Base-by-base conservation (phyloP, 2,113 vertebrate genomes). In the Daboia siamensis region DNA sequence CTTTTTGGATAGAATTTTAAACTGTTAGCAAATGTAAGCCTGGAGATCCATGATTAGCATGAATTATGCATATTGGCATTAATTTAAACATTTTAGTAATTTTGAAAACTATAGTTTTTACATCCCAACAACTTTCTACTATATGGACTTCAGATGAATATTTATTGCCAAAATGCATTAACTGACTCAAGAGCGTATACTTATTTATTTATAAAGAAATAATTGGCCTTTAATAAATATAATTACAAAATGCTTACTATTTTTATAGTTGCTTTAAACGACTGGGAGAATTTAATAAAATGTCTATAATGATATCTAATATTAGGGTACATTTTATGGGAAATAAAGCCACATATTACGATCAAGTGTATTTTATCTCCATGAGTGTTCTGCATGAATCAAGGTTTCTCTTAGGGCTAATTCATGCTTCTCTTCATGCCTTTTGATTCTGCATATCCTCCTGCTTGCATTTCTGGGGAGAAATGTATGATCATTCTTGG, bases 11-110 rank as follows among this genome's bases (percentile, higher is more conserved):
- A 93, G 93, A 94, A 87, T 92, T 94, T 74, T 93, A 94, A 95
- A 93, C 87, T 88, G 94, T 96, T 95, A 96, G 91, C 94, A 97
- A 93, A 87, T 96, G 59, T 56, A 94, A 95, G 93, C 64, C 94
- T 96, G 91, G 92, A 94, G 91, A 96, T 86, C 95, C 94, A 57
- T 94, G 96, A 97, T 97, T 97, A 97, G 96, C 96, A 94, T 97
- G 96, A 97, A 96, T 96, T 94, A 95, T 91, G 59, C 90, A 61
- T 93, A 84, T 92, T 96, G 44, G 91, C 61, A 97, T 96, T 95
- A 94, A 95, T 96, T 88, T 95, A 96, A 95, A 97, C 96, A 89
- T 95, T 44, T 94, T 94, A 94, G 86, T 93, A 94, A 96, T 96
- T 95, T 91, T 94, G 93, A 84, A 92, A 94, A 96, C 94, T 93